phyloP scores from a whole-genome alignment of 2,888 invertebrate genomes.

The Chloroclystis v-ata region DNA sequence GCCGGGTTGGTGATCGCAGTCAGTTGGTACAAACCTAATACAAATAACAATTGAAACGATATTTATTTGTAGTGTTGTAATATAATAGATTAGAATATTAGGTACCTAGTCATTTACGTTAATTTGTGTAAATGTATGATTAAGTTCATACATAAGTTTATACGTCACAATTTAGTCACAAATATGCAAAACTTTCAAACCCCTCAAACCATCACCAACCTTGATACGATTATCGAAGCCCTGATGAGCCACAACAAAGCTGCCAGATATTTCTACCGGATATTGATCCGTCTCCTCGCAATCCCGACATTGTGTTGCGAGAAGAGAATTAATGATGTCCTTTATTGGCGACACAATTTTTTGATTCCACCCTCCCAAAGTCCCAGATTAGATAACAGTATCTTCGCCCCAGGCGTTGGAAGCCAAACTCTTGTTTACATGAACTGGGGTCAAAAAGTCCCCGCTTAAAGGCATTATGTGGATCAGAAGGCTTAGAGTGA shows the following conservation, averaged over 20 bases:
- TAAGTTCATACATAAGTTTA: too few species aligned
- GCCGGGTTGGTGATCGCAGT: too few species aligned
- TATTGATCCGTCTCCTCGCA: constrained; percentile 58
- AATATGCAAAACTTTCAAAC: too few species aligned
- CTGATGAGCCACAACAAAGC: constrained; percentile 37
- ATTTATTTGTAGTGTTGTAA: too few species aligned
- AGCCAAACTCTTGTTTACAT: constrained; percentile 70
- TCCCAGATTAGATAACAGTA: constrained; percentile 24
- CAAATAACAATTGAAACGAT: too few species aligned
- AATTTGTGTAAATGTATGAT: too few species aligned
- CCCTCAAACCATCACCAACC: constrained; percentile 19
- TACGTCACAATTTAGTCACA: too few species aligned
- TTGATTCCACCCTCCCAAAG: constrained; percentile 28
- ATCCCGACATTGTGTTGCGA: constrained; percentile 43
- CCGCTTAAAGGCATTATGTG: constrained; percentile 58
- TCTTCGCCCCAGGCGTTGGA: constrained; percentile 42
- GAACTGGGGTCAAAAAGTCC: constrained; percentile 55
- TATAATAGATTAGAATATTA: too few species aligned
- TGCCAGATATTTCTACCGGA: constrained; percentile 30
- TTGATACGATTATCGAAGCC: constrained; percentile 15
- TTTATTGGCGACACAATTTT: constrained; percentile 72
- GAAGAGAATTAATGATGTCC: constrained; percentile 84
- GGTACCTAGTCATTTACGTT: too few species aligned
- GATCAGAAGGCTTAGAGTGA: constrained; percentile 49
- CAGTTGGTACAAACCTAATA: too few species aligned